phyloP scores from a whole-genome alignment of 1,140 invertebrate genomes.

The Drosophila bifasciata region DNA sequence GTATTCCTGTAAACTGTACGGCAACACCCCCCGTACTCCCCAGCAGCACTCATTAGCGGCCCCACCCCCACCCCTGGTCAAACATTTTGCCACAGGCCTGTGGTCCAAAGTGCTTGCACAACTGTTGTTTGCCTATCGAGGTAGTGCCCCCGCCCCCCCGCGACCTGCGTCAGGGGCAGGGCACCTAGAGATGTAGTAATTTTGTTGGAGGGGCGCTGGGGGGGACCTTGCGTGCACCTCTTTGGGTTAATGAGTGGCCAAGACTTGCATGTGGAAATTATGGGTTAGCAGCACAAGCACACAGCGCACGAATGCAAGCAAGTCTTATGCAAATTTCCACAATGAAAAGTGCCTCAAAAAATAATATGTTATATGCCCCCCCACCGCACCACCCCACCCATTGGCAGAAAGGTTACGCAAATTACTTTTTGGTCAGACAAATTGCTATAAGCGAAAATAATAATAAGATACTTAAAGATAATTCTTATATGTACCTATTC shows the following conservation, averaged over 20 bases:
- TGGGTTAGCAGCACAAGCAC: conserved; percentile 3
- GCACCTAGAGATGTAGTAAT: not conserved
- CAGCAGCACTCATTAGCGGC: too few species aligned
- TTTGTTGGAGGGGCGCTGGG: too few species aligned
- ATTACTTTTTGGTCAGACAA: too few species aligned
- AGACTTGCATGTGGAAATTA: conserved; percentile 4
- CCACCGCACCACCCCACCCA: too few species aligned
- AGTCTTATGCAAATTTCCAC: conserved; percentile 28
- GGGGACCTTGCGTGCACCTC: conserved; percentile 18
- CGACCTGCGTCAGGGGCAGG: not conserved
- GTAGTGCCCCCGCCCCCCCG: not conserved
- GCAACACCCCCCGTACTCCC: too few species aligned
- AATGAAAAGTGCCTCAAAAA: too few species aligned
- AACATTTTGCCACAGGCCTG: conserved; percentile 1
- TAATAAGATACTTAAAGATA: too few species aligned
- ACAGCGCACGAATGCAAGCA: not conserved
- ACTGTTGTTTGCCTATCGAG: conserved; percentile 38
- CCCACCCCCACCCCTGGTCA: not conserved
- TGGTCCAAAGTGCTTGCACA: conserved; percentile 28
- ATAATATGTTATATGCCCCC: too few species aligned
- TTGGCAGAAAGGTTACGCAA: too few species aligned
- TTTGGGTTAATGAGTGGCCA: conserved; percentile 21
- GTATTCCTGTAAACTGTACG: conserved; percentile 30
- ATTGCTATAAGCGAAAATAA: too few species aligned
- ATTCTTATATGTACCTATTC: too few species aligned